Base-by-base conservation (phyloP, 2,113 vertebrate species). In the Siniperca knerii region DNA sequence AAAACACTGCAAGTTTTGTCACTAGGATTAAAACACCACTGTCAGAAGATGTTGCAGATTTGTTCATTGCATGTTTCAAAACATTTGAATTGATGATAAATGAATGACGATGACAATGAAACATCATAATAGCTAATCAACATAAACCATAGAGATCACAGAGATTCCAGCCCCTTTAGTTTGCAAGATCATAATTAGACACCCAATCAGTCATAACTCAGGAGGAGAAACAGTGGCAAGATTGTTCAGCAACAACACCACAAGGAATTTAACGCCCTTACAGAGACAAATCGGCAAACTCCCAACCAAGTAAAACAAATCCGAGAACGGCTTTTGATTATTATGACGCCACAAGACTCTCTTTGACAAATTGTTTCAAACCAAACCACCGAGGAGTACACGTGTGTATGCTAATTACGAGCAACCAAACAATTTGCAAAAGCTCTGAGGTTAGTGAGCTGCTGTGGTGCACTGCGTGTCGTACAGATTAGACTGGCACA, bases 161-260 rank as follows among this genome's bases (percentile, higher is more conserved):
- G 60, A 62, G 84, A 78, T 74, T 55, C 75, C 64, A 13, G 33
- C 35, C 21, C 18, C 57, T 58, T 78, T 0, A 72, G 76, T 83
- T 75, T 73, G 77, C 73, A 48, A 42, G 84, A 88, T 88, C 62
- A 84, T 80, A 79, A 90, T 83, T 79, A 86, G 69, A 70, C 79
- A 50, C 61, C 15, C 64, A 88, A 84, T 83, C 76, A 85, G 60
- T 74, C 79, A 15, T 13, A 77, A 82, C 61, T 48, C 74, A 70
- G 71, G 69, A 58, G 20, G 57, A 48, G 71, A 55, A 82, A 87
- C 85, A 81, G 58, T 35, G 70, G 77, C 8, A 3, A 68, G 75
- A 83, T 79, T 78, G 90, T 88, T 88, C 72, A 70, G 70, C 71
- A 86, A 37, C 87, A 84, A 79, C 84, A 87, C 86, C 89, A 69